Evolutionary conservation across 2,888 invertebrate species (phyloP).

Genomic region (Dugesia japonica): DNA sequence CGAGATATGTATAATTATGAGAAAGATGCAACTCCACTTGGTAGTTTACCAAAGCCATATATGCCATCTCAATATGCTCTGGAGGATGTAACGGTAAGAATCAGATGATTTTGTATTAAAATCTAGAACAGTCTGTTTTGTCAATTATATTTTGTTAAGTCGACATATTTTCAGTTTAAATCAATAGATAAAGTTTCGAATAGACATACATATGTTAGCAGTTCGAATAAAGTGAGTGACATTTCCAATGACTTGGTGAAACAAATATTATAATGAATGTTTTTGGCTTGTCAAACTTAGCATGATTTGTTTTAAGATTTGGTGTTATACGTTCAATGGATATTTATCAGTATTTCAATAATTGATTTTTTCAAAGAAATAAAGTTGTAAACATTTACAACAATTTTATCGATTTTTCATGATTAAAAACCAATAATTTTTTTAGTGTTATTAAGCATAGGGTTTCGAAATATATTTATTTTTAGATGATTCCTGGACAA

Average conservation of each 20-base stretch:
- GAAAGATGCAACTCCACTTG: neutral
- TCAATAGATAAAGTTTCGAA: neutral
- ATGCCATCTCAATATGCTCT: conserved; percentile 20
- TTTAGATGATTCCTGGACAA: conserved; percentile 12
- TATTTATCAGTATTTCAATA: too few relatives aligned
- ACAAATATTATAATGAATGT: neutral
- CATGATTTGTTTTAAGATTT: neutral
- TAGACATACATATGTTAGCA: neutral
- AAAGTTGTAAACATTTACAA: too few relatives aligned
- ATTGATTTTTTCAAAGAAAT: too few relatives aligned
- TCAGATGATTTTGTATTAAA: neutral
- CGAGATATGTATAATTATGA: conserved; percentile 8
- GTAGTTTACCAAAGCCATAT: neutral
- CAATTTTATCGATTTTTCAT: too few relatives aligned
- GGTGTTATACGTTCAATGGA: neutral
- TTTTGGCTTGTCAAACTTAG: neutral
- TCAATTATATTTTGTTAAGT: neutral
- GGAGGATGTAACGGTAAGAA: neutral
- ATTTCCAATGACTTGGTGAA: neutral
- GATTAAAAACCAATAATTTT: too few relatives aligned
- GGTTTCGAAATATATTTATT: too few relatives aligned
- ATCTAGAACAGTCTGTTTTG: neutral
- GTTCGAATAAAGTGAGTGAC: neutral
- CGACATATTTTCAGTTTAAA: neutral
- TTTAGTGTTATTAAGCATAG: too few relatives aligned